Conservation (phyloP, 2,797 vertebrate genomes). For the Rallus crepitans region DNA sequence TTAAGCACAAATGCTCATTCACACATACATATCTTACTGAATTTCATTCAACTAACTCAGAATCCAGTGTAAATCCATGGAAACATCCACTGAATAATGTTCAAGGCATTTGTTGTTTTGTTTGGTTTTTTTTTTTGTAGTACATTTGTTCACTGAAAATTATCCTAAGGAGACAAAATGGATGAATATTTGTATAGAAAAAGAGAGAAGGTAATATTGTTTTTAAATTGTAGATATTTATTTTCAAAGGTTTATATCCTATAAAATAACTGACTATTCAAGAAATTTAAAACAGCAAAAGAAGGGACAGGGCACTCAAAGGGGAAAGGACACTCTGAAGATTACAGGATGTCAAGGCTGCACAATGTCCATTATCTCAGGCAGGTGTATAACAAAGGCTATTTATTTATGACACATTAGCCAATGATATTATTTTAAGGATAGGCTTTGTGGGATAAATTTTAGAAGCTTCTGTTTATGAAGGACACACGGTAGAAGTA, state of each 20-base stretch:
- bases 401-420: not conserved
- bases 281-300: not conserved
- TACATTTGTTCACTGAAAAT: not conserved
- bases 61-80: not conserved
- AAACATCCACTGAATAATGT: not conserved
- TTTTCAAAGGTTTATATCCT: not conserved
- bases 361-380: not conserved
- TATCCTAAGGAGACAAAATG: not conserved
- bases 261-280: not conserved
- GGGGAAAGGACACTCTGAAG: not conserved
- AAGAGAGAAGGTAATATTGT: accelerated
- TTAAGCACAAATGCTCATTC: not conserved
- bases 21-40: not conserved
- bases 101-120: not conserved
- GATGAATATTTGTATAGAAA: not conserved
- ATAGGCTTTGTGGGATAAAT: not conserved
- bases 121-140: not conserved
- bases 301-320: not conserved
- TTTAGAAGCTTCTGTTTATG: not conserved
- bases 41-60: not conserved
- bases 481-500: not conserved
- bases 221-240: not conserved
- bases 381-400: not conserved
- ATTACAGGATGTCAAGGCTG: not conserved
- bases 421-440: not conserved